Conservation (phyloP, 2,797 vertebrate species). For the Sparus aurata region DNA sequence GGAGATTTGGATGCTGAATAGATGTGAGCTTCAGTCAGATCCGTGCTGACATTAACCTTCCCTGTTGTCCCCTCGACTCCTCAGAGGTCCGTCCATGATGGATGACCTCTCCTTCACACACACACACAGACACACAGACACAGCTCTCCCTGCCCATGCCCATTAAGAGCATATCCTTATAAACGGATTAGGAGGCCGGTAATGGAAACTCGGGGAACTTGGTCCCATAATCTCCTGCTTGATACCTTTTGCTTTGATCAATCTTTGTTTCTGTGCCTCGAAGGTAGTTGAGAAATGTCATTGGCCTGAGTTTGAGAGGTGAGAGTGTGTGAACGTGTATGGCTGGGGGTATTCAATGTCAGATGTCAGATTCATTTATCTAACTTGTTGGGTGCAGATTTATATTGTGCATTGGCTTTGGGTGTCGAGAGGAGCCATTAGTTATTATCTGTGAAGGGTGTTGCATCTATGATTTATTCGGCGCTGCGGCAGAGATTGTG, state of each 20-base stretch:
- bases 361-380: constrained; percentile 70
- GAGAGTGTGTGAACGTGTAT: constrained; percentile 22
- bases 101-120: constrained; percentile 60
- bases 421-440: constrained; percentile 65
- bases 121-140: constrained; percentile 42
- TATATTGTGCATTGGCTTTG: constrained; percentile 48
- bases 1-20: constrained; percentile 62
- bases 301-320: constrained; percentile 31
- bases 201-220: constrained; percentile 66
- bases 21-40: constrained; percentile 62
- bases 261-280: constrained; percentile 70
- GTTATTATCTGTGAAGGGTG: constrained; percentile 76
- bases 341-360: constrained; percentile 51
- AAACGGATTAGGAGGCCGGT: constrained; percentile 71
- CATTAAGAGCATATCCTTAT: constrained; percentile 71
- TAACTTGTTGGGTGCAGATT: constrained; percentile 57
- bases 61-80: constrained; percentile 40
- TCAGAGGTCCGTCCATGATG: constrained; percentile 67
- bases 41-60: constrained; percentile 72
- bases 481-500: constrained; percentile 58
- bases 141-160: constrained; percentile 35
- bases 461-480: constrained; percentile 75
- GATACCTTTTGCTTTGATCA: constrained; percentile 67
- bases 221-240: constrained; percentile 61
- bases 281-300: constrained; percentile 68